Percentiles rank a stretch among this genome's conserved stretches.
phyloP scores from a whole-genome alignment of 2,113 vertebrate species.

The Odocoileus virginianus region DNA sequence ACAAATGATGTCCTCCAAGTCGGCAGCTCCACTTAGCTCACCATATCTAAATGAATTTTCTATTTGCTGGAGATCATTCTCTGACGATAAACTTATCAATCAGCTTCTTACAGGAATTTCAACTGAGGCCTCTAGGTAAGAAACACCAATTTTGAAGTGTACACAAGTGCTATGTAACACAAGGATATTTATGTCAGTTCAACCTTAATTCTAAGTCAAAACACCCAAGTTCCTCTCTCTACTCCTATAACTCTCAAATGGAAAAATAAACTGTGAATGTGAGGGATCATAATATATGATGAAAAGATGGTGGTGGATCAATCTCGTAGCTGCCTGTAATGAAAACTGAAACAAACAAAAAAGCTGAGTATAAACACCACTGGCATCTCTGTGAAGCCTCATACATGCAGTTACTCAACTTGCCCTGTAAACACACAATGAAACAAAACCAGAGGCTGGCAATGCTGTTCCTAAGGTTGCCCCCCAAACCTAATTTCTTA shows the following conservation, averaged over 20 bases:
- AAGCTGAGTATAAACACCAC: fast-evolving
- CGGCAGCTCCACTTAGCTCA: fast-evolving
- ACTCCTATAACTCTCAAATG: background rate
- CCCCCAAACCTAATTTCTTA: background rate
- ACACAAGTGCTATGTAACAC: background rate
- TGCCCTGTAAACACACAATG: background rate
- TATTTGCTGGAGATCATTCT: background rate
- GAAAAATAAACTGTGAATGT: background rate
- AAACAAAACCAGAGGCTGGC: background rate
- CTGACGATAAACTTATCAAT: background rate
- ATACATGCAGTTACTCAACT: background rate
- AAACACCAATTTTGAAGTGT: background rate
- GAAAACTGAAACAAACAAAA: background rate
- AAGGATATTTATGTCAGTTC: background rate
- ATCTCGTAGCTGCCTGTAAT: background rate
- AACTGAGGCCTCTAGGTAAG: background rate
- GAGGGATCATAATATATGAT: background rate
- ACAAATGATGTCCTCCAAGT: background rate
- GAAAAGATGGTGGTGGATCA: background rate
- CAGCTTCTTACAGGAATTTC: background rate
- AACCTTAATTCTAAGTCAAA: background rate
- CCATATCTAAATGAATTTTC: background rate
- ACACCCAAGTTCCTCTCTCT: background rate
- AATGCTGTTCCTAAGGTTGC: background rate
- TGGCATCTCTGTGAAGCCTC: background rate